phyloP scores from a whole-genome alignment of 2,888 invertebrate species.

The Xanthostigma xanthostigma region DNA sequence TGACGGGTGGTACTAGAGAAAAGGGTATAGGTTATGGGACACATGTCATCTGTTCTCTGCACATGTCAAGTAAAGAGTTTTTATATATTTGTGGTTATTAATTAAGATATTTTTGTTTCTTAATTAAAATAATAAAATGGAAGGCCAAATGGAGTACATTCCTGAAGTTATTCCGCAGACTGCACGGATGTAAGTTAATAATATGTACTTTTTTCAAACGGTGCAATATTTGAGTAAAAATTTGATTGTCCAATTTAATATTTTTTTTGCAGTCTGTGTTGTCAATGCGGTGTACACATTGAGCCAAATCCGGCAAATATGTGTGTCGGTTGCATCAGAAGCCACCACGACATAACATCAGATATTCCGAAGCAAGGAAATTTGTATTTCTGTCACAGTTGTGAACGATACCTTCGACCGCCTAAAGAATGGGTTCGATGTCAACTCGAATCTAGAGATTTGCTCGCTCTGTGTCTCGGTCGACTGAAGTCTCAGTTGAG shows the following conservation, averaged over 20 bases:
- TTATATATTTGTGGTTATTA: too few relatives aligned
- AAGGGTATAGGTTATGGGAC: too few relatives aligned
- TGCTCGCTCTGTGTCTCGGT: slow-evolving; percentile 81
- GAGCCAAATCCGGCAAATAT: slow-evolving; percentile 94
- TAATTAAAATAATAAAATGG: too few relatives aligned
- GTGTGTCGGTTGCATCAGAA: slow-evolving; percentile 88
- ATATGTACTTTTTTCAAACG: too few relatives aligned
- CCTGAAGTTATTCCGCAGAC: too few relatives aligned
- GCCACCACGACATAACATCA: slow-evolving; percentile 88
- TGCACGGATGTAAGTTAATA: neutral
- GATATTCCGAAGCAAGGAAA: slow-evolving; percentile 89
- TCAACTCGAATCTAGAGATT: slow-evolving; percentile 78
- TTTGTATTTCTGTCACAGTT: slow-evolving; percentile 80
- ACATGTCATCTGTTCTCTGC: too few relatives aligned
- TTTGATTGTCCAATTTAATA: slow-evolving; percentile 4
- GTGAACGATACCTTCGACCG: slow-evolving; percentile 89
- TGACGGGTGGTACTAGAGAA: too few relatives aligned
- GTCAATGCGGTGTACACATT: slow-evolving; percentile 84
- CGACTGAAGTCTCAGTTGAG: slow-evolving; percentile 71
- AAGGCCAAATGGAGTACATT: too few relatives aligned
- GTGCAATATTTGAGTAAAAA: neutral
- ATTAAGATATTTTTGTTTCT: too few relatives aligned
- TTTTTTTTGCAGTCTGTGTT: slow-evolving; percentile 55
- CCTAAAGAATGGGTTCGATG: slow-evolving; percentile 78
- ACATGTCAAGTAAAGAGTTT: too few relatives aligned